A percentile compares a stretch with the other conserved stretches of the same genome.
These are phyloP conservation scores for Odontamblyopus rebecca DNA, from an alignment of 2,797 vertebrate genomes.

Conservation along the genomic window DNA sequence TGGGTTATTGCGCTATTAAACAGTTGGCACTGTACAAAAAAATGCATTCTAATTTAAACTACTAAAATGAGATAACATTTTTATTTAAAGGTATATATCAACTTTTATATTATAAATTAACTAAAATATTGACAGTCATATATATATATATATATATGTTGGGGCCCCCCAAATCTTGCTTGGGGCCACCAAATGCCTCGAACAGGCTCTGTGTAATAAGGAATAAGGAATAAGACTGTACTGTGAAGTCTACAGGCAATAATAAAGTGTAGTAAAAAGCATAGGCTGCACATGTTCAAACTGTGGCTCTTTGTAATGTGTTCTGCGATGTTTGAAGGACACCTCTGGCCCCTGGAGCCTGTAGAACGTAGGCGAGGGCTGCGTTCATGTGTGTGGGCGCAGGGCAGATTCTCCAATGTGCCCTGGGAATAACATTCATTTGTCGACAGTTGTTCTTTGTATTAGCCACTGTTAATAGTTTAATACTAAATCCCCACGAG, in stretches of 20 bases:
- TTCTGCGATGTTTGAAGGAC: constrained; percentile 15
- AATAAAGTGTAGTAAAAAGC: background rate
- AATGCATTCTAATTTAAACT: no score
- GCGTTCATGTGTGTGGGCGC: constrained; percentile 40
- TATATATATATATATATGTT: no score
- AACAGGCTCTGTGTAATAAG: no score
- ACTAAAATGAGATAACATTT: no score
- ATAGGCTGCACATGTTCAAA: background rate
- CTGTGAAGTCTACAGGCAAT: background rate
- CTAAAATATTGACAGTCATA: no score
- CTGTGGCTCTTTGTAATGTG: background rate
- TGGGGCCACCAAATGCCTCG: no score
- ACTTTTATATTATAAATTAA: no score
- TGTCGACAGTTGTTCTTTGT: constrained; percentile 38
- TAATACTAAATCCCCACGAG: constrained; percentile 43
- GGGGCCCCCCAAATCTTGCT: no score
- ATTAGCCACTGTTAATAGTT: constrained; percentile 35
- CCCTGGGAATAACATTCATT: constrained; percentile 52
- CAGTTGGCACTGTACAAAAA: no score
- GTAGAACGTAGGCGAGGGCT: constrained; percentile 32
- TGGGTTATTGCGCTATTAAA: no score
- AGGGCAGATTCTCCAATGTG: constrained; percentile 33
- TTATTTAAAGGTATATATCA: no score
- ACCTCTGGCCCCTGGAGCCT: constrained; percentile 28
- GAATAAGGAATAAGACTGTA: no score